Evolutionary conservation across 1,140 invertebrate genomes (phyloP), one percentile per base, ranked within the genome.

Genomic region (Holcopasites calliopsidis): DNA sequence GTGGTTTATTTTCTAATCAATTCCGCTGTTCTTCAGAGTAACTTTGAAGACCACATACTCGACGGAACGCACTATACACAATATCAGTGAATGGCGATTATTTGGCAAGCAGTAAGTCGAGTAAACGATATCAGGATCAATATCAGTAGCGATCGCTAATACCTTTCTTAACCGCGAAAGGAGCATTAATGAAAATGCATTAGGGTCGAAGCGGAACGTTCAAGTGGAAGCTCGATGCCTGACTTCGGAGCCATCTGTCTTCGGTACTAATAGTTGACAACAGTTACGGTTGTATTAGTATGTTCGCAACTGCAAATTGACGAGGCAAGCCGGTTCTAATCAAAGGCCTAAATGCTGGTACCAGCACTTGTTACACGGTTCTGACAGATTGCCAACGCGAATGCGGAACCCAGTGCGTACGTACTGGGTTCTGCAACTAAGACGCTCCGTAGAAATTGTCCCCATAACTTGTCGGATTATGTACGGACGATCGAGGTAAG

Each of bases 261-360:
- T 40, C 11, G 40, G 21, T 55, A 76, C 76, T 80, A 76, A 70
- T 64, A 66, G 79, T 80, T 76, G 79, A 81, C 76, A 81, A 81
- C 50, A 47, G 77, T 18, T 21, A 28, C 73, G 40, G 70, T 64
- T 57, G 50, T 76, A 79, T 74, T 40, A 57, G 65, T 64, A n/a
- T n/a, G 57, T 52, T 77, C 57, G 54, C 47, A 52, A 64, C 62
- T 33, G 42, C 18, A 77, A 80, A 82, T 81, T 81, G 69, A 50
- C 75, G 66, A 73, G 10, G 16, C 65, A 71, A 52, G 74, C 42
- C 57, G n/a, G 57, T 60, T 11, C 74, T 77, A 77, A 81, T 80
- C 74, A 80, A 82, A 80, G 66, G 40, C 72, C 66, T 71, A 80
- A 82, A 80, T 82, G 80, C 73, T 82, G 80, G 80, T 82, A 82